Evolutionary conservation across 2,113 vertebrate species (phyloP).

Genomic region (Tor tambroides): DNA sequence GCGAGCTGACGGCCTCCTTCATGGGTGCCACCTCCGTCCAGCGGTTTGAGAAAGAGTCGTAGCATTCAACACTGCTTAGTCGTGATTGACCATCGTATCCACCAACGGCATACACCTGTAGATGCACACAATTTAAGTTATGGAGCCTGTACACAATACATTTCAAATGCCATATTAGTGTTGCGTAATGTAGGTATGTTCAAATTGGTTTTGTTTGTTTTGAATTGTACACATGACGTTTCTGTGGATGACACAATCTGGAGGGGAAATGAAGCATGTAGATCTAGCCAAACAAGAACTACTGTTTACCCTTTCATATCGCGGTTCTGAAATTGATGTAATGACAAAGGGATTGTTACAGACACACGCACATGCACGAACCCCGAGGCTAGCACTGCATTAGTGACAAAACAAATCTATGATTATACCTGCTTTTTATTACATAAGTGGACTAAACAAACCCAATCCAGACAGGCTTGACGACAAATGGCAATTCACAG

Average conservation of each 20-base stretch:
- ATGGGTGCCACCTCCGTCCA: slow-evolving; percentile 97
- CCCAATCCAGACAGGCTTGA: not conserved
- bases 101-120: slow-evolving; percentile 93
- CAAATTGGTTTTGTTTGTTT: not conserved
- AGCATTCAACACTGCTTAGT: slow-evolving; percentile 94
- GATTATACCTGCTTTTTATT: not conserved
- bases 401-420: not conserved
- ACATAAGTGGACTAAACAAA: not conserved
- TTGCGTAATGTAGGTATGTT: not conserved
- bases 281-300: slow-evolving; percentile 37
- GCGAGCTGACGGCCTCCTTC: slow-evolving; percentile 97
- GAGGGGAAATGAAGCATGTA: not conserved
- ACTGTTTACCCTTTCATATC: not conserved
- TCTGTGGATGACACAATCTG: not conserved
- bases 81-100: slow-evolving; percentile 96
- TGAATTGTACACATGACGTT: not conserved
- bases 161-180: not conserved
- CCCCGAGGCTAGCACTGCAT: not conserved
- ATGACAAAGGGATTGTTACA: not conserved
- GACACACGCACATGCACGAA: slow-evolving; percentile 4
- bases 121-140: slow-evolving; percentile 24
- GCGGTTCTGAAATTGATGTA: not conserved
- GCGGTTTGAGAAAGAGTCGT: slow-evolving; percentile 96
- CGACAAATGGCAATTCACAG: not conserved
- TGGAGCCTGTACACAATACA: not conserved